Conservation (phyloP, 2,888 invertebrate species). For the Polyommatus icarus region DNA sequence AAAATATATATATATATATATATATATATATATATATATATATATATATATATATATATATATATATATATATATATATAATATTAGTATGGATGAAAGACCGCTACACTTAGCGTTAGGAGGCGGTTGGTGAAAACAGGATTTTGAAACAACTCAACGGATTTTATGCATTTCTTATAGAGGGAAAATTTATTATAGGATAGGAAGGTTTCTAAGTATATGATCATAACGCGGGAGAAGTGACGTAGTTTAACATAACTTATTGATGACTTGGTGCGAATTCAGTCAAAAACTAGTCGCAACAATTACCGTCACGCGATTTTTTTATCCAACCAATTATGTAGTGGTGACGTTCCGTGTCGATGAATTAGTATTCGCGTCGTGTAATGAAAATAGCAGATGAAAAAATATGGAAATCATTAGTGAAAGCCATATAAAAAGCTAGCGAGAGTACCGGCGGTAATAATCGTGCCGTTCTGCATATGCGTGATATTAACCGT, state of each 20-base stretch:
- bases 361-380: slow-evolving; percentile 22
- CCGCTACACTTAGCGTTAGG: too few species aligned
- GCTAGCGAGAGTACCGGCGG: slow-evolving; percentile 13
- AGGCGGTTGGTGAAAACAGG: too few species aligned
- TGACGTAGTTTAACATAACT: background rate
- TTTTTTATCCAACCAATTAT: slow-evolving; percentile 4
- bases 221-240: background rate
- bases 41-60: too few species aligned
- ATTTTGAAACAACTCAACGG: too few species aligned
- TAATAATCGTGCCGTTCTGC: slow-evolving; percentile 5
- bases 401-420: slow-evolving; percentile 14
- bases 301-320: background rate
- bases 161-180: too few species aligned
- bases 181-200: too few species aligned
- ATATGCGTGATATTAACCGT: slow-evolving; percentile 14
- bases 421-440: slow-evolving; percentile 26
- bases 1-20: too few species aligned
- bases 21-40: too few species aligned
- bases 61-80: too few species aligned
- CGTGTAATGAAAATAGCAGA: slow-evolving; percentile 24
- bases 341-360: slow-evolving; percentile 2
- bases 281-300: background rate
- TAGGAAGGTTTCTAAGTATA: too few species aligned
- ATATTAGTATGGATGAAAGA: too few species aligned
- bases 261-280: background rate